phyloP scores from a whole-genome alignment of 2,797 vertebrate genomes.

The Cetoscarus ocellatus region DNA sequence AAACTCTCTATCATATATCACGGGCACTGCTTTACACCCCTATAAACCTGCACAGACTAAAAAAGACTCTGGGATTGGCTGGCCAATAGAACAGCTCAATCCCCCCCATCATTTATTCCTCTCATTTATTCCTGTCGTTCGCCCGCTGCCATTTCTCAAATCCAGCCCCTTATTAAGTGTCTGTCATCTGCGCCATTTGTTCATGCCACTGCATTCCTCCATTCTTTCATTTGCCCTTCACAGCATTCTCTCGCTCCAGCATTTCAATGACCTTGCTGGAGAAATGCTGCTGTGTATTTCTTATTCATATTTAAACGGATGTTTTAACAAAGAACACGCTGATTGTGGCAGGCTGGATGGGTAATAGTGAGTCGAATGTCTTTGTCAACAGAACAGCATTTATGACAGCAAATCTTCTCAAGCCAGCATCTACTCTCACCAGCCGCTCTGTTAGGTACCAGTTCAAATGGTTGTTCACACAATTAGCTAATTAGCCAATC shows the following conservation, averaged over 20 bases:
- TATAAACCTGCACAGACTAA: slow-evolving; percentile 59
- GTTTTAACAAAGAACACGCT: slow-evolving; percentile 12
- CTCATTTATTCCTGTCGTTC: slow-evolving; percentile 64
- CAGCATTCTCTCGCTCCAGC: slow-evolving; percentile 6
- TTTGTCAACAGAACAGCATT: not conserved
- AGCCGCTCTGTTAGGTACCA: too few relatives aligned
- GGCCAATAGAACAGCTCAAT: slow-evolving; percentile 38
- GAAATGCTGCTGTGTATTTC: slow-evolving; percentile 13
- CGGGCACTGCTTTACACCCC: slow-evolving; percentile 34
- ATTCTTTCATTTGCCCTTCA: slow-evolving; percentile 59
- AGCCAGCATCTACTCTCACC: not conserved
- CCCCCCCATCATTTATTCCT: slow-evolving; percentile 55
- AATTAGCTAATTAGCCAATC: too few relatives aligned
- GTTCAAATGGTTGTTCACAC: too few relatives aligned
- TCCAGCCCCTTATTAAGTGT: slow-evolving; percentile 70
- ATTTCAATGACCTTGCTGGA: slow-evolving; percentile 35
- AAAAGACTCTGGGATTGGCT: slow-evolving; percentile 65
- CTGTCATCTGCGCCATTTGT: slow-evolving; percentile 68
- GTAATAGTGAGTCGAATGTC: slow-evolving; percentile 6
- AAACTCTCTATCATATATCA: slow-evolving; percentile 31
- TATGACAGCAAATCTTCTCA: not conserved
- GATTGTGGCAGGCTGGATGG: not conserved
- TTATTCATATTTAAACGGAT: slow-evolving; percentile 12
- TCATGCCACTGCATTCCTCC: slow-evolving; percentile 25
- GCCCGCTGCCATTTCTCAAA: slow-evolving; percentile 60